Conservation (phyloP, 1,140 invertebrate species). For the Goniozus legneri region DNA sequence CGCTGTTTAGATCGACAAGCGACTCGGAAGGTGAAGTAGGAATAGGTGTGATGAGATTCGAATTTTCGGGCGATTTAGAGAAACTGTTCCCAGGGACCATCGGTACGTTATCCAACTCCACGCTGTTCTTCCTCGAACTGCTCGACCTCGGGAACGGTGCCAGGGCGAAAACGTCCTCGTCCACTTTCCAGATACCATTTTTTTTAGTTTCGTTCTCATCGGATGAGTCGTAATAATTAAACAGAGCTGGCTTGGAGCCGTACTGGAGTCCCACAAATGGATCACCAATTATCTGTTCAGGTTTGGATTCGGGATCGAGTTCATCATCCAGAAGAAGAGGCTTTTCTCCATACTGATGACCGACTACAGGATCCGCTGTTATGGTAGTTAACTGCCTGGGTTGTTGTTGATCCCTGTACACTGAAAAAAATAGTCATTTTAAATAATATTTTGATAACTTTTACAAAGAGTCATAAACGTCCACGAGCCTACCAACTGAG, state of each 20-base stretch:
- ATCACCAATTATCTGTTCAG: constrained; percentile 47
- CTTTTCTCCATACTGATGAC: constrained; percentile 76
- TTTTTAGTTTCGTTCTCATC: constrained; percentile 27
- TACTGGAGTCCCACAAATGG: constrained; percentile 46
- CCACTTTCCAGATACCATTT: constrained; percentile 42
- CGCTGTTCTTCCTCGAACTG: constrained; percentile 41
- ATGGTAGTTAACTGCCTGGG: constrained; percentile 25
- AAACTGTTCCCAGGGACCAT: constrained; percentile 24
- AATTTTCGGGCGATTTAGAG: constrained; percentile 23
- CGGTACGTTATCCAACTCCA: constrained; percentile 23
- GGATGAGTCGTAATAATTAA: constrained; percentile 29
- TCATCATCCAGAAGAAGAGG: constrained; percentile 78
- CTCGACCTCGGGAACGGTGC: constrained; percentile 67
- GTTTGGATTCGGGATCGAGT: constrained; percentile 62
- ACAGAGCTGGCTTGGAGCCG: constrained; percentile 23
- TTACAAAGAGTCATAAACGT: no score
- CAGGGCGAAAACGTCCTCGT: constrained; percentile 69
- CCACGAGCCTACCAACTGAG: no score
- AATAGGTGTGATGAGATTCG: constrained; percentile 22
- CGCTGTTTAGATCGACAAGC: neutral
- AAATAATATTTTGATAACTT: no score
- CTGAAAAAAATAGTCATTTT: no score
- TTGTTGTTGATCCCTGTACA: constrained; percentile 3
- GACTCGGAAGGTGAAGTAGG: constrained; percentile 7
- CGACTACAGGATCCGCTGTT: constrained; percentile 56